A percentile compares a stretch with the other conserved stretches of the same genome.
Evolutionary conservation across 2,888 invertebrate genomes (phyloP).

Genomic region (Parnassius apollo): DNA sequence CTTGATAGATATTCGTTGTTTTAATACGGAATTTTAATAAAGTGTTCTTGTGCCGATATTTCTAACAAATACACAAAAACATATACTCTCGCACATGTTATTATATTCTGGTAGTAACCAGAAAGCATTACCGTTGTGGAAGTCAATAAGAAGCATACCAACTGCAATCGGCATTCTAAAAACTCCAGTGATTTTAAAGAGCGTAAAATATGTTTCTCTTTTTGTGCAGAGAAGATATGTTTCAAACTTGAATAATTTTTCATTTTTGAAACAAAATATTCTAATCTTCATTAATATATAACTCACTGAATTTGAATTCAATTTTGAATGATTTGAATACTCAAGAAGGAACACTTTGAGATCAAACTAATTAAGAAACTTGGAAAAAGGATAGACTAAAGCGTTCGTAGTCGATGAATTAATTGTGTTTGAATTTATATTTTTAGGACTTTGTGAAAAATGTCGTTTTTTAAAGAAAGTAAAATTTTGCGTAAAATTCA

Average conservation of each 20-base stretch:
- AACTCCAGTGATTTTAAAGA: too few species aligned
- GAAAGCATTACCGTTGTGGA: too few species aligned
- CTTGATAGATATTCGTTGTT: too few species aligned
- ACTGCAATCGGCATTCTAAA: too few species aligned
- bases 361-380: slow-evolving; percentile 26
- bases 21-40: too few species aligned
- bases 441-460: background rate
- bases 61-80: too few species aligned
- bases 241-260: slow-evolving; percentile 13
- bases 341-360: slow-evolving; percentile 24
- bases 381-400: slow-evolving; percentile 17
- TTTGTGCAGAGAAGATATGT: slow-evolving; percentile 7
- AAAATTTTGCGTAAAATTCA: slow-evolving; percentile 3
- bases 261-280: slow-evolving; percentile 15
- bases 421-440: slow-evolving; percentile 24
- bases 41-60: too few species aligned
- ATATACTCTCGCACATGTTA: too few species aligned
- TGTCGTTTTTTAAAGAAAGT: slow-evolving; percentile 15
- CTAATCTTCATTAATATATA: slow-evolving; percentile 18
- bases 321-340: slow-evolving; percentile 27
- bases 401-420: slow-evolving; percentile 16
- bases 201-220: too few species aligned
- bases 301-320: slow-evolving; percentile 21
- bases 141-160: too few species aligned
- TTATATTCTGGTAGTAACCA: too few species aligned